These are phyloP conservation scores for Gadopsis marmoratus DNA, from an alignment of 2,797 vertebrate species.

Conservation along the genomic window DNA sequence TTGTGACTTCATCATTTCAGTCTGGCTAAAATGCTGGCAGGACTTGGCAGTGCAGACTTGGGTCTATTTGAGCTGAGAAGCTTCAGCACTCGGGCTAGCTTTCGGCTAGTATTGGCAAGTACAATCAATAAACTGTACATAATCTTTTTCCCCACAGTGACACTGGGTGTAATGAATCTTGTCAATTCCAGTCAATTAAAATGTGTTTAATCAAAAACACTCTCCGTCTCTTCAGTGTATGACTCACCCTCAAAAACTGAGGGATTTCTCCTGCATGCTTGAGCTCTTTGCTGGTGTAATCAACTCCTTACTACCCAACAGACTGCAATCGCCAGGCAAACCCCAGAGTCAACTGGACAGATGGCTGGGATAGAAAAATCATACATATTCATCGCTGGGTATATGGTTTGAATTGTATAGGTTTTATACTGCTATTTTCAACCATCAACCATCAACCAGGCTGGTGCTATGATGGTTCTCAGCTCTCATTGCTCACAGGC, in stretches of 20 bases:
- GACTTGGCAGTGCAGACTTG: not conserved
- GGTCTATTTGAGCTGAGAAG: conserved; percentile 3
- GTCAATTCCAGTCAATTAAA: conserved; percentile 29
- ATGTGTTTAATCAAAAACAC: conserved; percentile 9
- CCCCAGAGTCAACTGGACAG: conserved; percentile 62
- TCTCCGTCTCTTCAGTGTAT: not conserved
- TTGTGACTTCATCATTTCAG: not conserved
- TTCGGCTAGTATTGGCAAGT: not conserved
- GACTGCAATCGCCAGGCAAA: conserved; percentile 40
- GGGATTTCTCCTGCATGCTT: conserved; percentile 14
- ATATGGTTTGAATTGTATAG: conserved; percentile 35
- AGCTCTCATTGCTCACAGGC: no score
- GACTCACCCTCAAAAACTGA: conserved; percentile 13
- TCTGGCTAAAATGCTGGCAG: not conserved
- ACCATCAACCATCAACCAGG: conserved; percentile 8
- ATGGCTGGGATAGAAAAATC: conserved; percentile 54
- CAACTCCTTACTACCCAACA: conserved; percentile 50
- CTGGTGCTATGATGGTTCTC: not conserved
- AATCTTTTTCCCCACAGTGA: conserved; percentile 29
- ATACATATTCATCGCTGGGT: conserved; percentile 48
- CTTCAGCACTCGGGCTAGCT: not conserved
- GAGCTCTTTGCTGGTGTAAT: conserved; percentile 40
- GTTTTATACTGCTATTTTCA: conserved; percentile 38
- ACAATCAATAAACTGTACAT: conserved; percentile 30
- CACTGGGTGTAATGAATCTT: not conserved